These are phyloP conservation scores for Musca domestica DNA, from an alignment of 1,140 invertebrate genomes.

Conservation along the genomic window DNA sequence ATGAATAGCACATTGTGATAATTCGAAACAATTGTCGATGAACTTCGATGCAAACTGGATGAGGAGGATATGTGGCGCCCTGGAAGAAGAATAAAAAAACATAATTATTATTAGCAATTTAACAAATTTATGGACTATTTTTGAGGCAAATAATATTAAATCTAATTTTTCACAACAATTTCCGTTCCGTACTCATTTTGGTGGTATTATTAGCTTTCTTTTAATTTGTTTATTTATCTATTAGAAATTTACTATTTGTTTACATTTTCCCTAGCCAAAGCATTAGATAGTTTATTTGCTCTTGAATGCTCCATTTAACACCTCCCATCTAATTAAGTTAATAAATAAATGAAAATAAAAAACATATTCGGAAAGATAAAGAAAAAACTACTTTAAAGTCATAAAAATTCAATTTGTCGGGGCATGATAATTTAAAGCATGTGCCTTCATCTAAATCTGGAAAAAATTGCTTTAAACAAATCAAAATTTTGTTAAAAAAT, in stretches of 20 bases:
- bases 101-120: background rate
- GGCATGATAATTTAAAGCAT: background rate
- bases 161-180: background rate
- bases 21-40: constrained; percentile 8
- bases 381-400: no score
- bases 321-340: no score
- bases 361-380: no score
- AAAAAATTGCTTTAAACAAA: background rate
- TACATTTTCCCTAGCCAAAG: no score
- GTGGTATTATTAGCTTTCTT: no score
- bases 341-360: no score
- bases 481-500: no score
- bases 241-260: no score
- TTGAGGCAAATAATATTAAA: background rate
- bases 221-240: no score
- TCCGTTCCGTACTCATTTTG: no score
- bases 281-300: no score
- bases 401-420: background rate
- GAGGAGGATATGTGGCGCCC: constrained; percentile 44
- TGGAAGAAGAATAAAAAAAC: constrained; percentile 29
- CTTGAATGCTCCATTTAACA: no score
- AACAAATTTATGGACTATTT: background rate
- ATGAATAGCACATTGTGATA: constrained; percentile 28
- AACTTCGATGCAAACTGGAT: constrained; percentile 11
- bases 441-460: background rate